These are phyloP conservation scores for Galeruca laticollis DNA, from an alignment of 2,888 invertebrate species.

Conservation along the genomic window DNA sequence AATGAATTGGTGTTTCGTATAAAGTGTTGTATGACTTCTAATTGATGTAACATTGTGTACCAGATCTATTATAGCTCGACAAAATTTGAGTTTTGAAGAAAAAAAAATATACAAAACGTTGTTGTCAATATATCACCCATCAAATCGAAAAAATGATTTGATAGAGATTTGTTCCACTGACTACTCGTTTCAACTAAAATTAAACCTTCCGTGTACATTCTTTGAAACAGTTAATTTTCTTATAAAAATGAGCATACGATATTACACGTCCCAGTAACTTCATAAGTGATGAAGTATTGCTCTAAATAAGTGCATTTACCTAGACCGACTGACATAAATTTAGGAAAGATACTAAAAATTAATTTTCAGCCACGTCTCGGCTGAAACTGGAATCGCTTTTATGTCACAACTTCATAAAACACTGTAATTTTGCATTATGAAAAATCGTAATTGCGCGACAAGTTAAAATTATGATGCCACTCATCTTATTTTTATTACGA, in stretches of 20 bases:
- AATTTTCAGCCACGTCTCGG: constrained; percentile 32
- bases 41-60: too few relatives aligned
- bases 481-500: constrained; percentile 20
- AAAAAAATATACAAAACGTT: too few relatives aligned
- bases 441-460: constrained; percentile 33
- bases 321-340: neutral
- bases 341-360: constrained; percentile 23
- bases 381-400: constrained; percentile 29
- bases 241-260: too few relatives aligned
- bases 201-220: too few relatives aligned
- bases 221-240: neutral
- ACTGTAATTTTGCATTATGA: constrained; percentile 36
- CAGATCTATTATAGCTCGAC: too few relatives aligned
- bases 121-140: too few relatives aligned
- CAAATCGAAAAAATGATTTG: too few relatives aligned
- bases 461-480: constrained; percentile 17
- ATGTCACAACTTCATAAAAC: constrained; percentile 32
- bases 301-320: neutral
- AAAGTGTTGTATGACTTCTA: too few relatives aligned
- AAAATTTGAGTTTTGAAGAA: too few relatives aligned
- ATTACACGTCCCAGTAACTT: neutral
- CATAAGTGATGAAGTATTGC: neutral
- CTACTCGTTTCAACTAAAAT: too few relatives aligned
- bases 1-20: too few relatives aligned
- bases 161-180: too few relatives aligned